A percentile compares a stretch with the other conserved stretches of the same genome.
These are phyloP conservation scores for Hymenochirus boettgeri DNA, from an alignment of 2,113 vertebrate species.

Conservation along the genomic window DNA sequence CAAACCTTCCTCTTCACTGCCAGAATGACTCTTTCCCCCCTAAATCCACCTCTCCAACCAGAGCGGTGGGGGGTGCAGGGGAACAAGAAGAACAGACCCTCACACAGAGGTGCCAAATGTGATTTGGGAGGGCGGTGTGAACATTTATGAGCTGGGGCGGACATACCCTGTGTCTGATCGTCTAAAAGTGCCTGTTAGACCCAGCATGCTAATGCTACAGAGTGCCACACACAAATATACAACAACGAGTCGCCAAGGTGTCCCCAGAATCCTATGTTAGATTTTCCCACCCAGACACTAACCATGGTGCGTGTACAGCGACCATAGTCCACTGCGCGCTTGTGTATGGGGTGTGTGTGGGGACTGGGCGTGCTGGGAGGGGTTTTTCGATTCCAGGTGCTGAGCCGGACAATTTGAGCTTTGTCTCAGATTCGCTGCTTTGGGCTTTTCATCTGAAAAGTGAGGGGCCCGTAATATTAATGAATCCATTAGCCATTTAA, in stretches of 20 bases:
- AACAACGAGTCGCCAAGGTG: too few species aligned
- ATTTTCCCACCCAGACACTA: neutral
- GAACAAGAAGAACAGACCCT: neutral
- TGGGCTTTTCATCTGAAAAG: neutral
- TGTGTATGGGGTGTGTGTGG: too few species aligned
- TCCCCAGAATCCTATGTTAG: neutral
- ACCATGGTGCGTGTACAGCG: too few species aligned
- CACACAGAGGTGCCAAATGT: constrained; percentile 26
- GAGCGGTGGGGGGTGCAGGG: neutral
- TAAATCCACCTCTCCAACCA: neutral
- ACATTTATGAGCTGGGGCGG: neutral
- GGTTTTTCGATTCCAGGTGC: neutral
- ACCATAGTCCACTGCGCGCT: too few species aligned
- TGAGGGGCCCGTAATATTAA: neutral
- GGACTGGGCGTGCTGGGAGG: neutral
- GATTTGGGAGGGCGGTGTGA: neutral
- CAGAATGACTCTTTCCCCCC: too few species aligned
- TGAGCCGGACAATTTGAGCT: constrained; percentile 8
- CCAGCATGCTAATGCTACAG: constrained; percentile 5
- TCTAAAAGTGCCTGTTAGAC: constrained; percentile 22
- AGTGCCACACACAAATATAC: neutral
- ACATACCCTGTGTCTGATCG: neutral
- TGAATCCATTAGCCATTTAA: neutral
- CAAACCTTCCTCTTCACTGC: too few species aligned
- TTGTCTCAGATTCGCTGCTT: constrained; percentile 11